Base-by-base conservation (phyloP, 2,888 invertebrate genomes). In the Nemoura dubitans region DNA sequence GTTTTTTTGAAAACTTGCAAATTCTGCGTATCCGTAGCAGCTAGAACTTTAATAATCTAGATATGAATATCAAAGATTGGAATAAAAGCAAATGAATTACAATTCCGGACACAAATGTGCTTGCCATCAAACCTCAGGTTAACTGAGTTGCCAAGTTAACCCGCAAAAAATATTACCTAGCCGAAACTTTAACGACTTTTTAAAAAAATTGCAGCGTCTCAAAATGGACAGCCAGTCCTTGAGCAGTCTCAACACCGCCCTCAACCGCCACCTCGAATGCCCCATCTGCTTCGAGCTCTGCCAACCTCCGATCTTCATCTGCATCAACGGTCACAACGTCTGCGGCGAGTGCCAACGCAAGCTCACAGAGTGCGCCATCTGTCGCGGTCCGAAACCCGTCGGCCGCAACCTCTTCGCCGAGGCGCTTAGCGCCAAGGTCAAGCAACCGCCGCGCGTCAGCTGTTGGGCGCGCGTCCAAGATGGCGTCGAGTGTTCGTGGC, bases 361-460 rank as follows among this genome's bases (percentile, higher is more conserved):
- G 2, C 59, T 59, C 10, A 21, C 59, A 10, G 21, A 10, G 16
- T 59, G 59, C 59, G 16, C 59, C 59, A 21, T 59, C 59, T 59
- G 59, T 21, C 59, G 59, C 10, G 14, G 59, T 21, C 21, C 59
- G 2, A 59, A 59, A 59, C 59, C 59, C 21, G 21, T 21, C 59
- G 59, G 59, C 1, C 59, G 59, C 59, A 59, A 59, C 59, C 59
- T 59, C 59, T 59, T 59, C 59, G 59, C 59, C 59, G 59, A 59
- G 14, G 59, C 59, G 59, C 59, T 59, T 1, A 21, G 16, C 21
- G 2, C 59, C 16, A 10, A 59, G 21, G 16, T 59, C 21, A 10
- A 7, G 2, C 59, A 10, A 1, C 59, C 59, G 21, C 59, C 59
- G 2, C 21, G 16, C 1, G 2, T 21, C 59, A 59, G 16, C 59